Percentiles rank a stretch among this genome's conserved stretches.
phyloP scores from a whole-genome alignment of 2,888 invertebrate species.

The Cantharis nigra region DNA sequence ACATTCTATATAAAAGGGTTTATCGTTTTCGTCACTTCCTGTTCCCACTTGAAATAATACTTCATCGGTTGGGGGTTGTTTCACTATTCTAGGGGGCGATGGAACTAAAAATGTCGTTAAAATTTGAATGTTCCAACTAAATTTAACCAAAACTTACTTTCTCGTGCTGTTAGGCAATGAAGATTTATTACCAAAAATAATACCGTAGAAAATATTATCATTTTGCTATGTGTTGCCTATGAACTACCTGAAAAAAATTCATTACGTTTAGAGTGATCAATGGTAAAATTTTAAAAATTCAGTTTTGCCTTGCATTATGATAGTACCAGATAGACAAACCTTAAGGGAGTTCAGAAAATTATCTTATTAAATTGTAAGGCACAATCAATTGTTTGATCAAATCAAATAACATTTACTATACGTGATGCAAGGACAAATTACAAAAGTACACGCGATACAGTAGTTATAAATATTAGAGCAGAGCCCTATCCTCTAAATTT shows the following conservation, averaged over 20 bases:
- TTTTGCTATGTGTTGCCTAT: constrained; percentile 8
- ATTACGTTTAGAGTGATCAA: not conserved
- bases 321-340: too few relatives aligned
- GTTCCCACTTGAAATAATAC: constrained; percentile 89
- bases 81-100: constrained; percentile 88
- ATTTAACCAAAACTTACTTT: constrained; percentile 17
- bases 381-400: too few relatives aligned
- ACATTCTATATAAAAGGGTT: constrained; percentile 94
- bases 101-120: constrained; percentile 63
- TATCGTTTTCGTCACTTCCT: constrained; percentile 74
- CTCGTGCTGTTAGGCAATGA: constrained; percentile 10
- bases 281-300: not conserved
- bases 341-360: too few relatives aligned
- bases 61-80: constrained; percentile 91
- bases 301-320: too few relatives aligned
- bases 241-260: constrained; percentile 14
- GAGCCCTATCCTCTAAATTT: too few relatives aligned
- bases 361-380: too few relatives aligned
- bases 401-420: too few relatives aligned
- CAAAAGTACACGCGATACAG: too few relatives aligned
- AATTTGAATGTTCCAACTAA: not conserved
- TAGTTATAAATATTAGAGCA: too few relatives aligned
- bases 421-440: too few relatives aligned
- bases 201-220: constrained; percentile 7
- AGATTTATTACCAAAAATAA: constrained; percentile 9